Base-by-base conservation (phyloP, 2,888 invertebrate genomes). In the Lasioglossum morio region DNA sequence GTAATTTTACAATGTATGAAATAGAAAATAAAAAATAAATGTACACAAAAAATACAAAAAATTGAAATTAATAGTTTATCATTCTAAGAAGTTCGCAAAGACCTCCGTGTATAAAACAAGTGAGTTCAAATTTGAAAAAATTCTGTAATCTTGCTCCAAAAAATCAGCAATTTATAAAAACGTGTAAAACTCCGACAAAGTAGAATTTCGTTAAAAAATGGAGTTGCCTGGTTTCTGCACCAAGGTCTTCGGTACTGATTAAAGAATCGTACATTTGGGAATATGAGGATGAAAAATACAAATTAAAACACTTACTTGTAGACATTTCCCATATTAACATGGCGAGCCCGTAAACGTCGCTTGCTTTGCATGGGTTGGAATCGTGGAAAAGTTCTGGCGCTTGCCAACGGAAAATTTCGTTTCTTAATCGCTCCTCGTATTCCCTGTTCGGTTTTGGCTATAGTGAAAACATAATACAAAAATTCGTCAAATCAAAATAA, bases 251-350 rank as follows among this genome's bases (percentile, higher is more conserved):
- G 23, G 1, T 57, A n/a, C 8, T 10, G 3, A n/a, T 57, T n/a
- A 3, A 30, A 19, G 5, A n/a, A 4, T n/a, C 5, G 0, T 2
- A n/a, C 14, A 16, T 69, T 63, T 3, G 23, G n/a, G 16, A 53
- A 19, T n/a, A 80, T 8, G 53, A 23, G 4, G 37, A 57, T 37
- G 12, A 23, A 75, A 43, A 23, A 40, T 8, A 74, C 34, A 16
- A 10, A 46, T n/a, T 43, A 14, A 8, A 37, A 72, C 30, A 82
- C 87, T 92, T 48, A 92, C 94, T 92, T 48, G 94, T 94, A 73
- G 93, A 92, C 92, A 94, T 94, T 89, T 94, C 94, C 94, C 94
- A 94, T 72, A 94, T 93, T 40, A 94, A 84, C 30, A 94, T 88
- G 16, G 92, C 83, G 34, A 94, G 87, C n/a, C 94, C 92, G 40